Conservation (phyloP, 2,113 vertebrate genomes). For the Struthidea cinerea region DNA sequence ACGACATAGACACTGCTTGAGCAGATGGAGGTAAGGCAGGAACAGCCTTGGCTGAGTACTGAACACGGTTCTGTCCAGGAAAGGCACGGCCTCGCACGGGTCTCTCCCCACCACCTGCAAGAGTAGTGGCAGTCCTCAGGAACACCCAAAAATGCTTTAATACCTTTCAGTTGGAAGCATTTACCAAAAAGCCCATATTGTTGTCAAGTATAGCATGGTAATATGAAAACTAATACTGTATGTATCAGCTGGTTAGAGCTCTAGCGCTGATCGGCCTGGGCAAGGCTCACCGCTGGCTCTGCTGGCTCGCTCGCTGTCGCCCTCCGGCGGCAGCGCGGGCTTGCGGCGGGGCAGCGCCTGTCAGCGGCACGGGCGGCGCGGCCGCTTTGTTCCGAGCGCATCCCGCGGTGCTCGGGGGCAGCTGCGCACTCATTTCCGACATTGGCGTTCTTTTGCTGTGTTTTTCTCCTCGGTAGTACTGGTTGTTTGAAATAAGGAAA, state of each 20-base stretch:
- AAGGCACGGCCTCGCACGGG: rapidly evolving
- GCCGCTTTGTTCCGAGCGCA: neutral
- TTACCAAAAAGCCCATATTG: neutral
- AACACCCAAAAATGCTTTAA: neutral
- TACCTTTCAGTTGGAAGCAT: neutral
- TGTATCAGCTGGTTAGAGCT: neutral
- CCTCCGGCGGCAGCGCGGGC: neutral
- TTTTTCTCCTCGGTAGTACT: neutral
- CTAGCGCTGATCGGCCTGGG: rapidly evolving
- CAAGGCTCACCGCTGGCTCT: neutral
- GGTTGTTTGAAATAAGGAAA: neutral
- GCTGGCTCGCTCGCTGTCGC: neutral
- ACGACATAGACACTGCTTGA: rapidly evolving
- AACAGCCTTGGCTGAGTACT: rapidly evolving
- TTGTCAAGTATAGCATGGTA: neutral
- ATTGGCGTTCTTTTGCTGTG: neutral
- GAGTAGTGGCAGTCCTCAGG: neutral
- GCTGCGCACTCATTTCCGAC: rapidly evolving
- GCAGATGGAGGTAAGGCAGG: neutral
- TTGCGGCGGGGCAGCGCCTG: neutral
- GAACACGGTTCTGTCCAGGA: rapidly evolving
- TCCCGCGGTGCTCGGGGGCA: neutral
- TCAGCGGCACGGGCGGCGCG: neutral
- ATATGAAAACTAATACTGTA: neutral
- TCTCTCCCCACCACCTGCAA: neutral